Conservation (phyloP, 1,140 invertebrate genomes). For the Platyscapa corneri region DNA sequence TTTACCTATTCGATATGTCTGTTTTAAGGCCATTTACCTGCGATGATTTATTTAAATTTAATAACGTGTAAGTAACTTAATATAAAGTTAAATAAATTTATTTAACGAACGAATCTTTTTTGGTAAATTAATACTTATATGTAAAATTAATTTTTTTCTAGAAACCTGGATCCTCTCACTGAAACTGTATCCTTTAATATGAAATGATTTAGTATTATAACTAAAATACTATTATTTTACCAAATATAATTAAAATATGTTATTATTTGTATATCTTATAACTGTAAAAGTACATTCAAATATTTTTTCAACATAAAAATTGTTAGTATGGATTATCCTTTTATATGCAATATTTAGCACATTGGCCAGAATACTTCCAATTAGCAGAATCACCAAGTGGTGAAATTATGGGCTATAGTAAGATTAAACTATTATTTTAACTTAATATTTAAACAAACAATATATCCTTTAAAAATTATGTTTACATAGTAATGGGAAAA, state of each 20-base stretch:
- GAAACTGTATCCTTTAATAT: conserved; percentile 87
- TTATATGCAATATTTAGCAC: conserved; percentile 97
- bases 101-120: conserved; percentile 26
- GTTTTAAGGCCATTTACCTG: conserved; percentile 94
- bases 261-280: background rate
- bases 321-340: conserved; percentile 94
- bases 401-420: conserved; percentile 99
- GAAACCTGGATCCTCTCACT: conserved; percentile 96
- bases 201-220: conserved; percentile 26
- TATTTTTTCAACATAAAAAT: conserved; percentile 56
- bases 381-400: conserved; percentile 95
- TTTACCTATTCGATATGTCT: conserved; percentile 80
- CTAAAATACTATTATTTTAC: conserved; percentile 17
- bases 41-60: conserved; percentile 96
- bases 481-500: conserved; percentile 96
- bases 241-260: background rate
- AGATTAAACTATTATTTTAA: conserved; percentile 71
- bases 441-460: background rate
- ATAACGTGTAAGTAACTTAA: conserved; percentile 88
- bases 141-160: conserved; percentile 71
- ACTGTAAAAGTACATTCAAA: background rate
- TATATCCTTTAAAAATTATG: background rate
- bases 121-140: conserved; percentile 1
- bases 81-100: background rate
- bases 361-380: conserved; percentile 99